Evolutionary conservation across 2,888 invertebrate genomes (phyloP).

Genomic region (Drosophila austrosaltans): DNA sequence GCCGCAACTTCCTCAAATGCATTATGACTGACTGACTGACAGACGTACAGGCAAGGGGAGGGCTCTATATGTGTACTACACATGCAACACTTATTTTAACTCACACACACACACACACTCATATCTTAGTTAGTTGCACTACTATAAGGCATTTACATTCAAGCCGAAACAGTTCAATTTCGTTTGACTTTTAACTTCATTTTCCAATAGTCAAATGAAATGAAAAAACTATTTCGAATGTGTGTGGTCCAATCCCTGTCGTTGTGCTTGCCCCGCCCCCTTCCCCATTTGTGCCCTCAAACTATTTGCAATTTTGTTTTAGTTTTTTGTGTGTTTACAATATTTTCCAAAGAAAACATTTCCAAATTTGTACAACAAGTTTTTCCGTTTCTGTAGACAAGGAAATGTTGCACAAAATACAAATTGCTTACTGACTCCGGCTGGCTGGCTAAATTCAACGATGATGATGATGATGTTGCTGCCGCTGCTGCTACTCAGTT

Average conservation of each 20-base stretch:
- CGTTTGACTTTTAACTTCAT: constrained; percentile 40
- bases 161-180: constrained; percentile 47
- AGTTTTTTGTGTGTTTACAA: constrained; percentile 7
- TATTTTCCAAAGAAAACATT: constrained; percentile 32
- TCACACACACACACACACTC: constrained; percentile 15
- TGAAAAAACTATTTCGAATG: constrained; percentile 2
- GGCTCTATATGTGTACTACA: constrained; percentile 4
- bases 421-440: constrained; percentile 17
- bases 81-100: constrained; percentile 22
- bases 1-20: constrained; percentile 49
- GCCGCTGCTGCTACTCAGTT: not conserved
- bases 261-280: not conserved
- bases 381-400: constrained; percentile 19
- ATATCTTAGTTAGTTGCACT: not conserved
- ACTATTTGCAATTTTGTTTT: constrained; percentile 9
- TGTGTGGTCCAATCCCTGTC: constrained; percentile 9
- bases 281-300: not conserved
- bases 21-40: constrained; percentile 26
- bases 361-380: constrained; percentile 36
- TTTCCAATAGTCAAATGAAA: constrained; percentile 22
- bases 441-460: constrained; percentile 15
- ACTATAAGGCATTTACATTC: constrained; percentile 25
- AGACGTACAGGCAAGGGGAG: not conserved
- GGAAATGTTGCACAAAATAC: constrained; percentile 47
- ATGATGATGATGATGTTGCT: not conserved